Evolutionary conservation across 2,888 invertebrate genomes (phyloP).

Genomic region (Protonemura montana): DNA sequence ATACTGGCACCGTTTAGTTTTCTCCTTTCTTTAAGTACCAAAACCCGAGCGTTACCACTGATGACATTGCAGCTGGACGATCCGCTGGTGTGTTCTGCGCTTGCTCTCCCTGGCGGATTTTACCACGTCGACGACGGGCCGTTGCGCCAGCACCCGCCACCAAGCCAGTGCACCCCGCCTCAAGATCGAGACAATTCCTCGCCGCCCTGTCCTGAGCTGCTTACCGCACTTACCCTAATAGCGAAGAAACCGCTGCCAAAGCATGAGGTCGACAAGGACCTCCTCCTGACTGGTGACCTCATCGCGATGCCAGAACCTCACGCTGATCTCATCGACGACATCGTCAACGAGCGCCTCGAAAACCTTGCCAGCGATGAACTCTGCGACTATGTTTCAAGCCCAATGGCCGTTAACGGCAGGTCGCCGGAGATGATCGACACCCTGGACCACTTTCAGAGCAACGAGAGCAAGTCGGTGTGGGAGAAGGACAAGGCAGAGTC

Average conservation of each 20-base stretch:
- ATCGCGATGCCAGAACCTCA: too few relatives aligned
- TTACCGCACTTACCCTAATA: slow-evolving; percentile 56
- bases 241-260: slow-evolving; percentile 25
- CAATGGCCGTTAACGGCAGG: background rate
- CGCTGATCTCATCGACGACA: slow-evolving; percentile 46
- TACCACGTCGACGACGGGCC: slow-evolving; percentile 45
- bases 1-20: too few relatives aligned
- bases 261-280: background rate
- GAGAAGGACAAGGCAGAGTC: background rate
- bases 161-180: slow-evolving; percentile 50
- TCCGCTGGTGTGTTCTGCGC: slow-evolving; percentile 43
- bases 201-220: slow-evolving; percentile 54
- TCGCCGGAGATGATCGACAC: slow-evolving; percentile 39
- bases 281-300: slow-evolving; percentile 30
- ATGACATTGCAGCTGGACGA: slow-evolving; percentile 45
- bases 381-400: background rate
- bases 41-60: too few relatives aligned
- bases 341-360: slow-evolving; percentile 48
- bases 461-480: slow-evolving; percentile 33
- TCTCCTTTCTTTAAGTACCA: background rate
- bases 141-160: slow-evolving; percentile 49
- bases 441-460: slow-evolving; percentile 38
- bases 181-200: background rate
- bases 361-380: slow-evolving; percentile 41
- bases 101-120: slow-evolving; percentile 44